A percentile compares a stretch with the other conserved stretches of the same genome.
Conservation (phyloP, 2,113 vertebrate genomes). For the Telmatochromis sp. region DNA sequence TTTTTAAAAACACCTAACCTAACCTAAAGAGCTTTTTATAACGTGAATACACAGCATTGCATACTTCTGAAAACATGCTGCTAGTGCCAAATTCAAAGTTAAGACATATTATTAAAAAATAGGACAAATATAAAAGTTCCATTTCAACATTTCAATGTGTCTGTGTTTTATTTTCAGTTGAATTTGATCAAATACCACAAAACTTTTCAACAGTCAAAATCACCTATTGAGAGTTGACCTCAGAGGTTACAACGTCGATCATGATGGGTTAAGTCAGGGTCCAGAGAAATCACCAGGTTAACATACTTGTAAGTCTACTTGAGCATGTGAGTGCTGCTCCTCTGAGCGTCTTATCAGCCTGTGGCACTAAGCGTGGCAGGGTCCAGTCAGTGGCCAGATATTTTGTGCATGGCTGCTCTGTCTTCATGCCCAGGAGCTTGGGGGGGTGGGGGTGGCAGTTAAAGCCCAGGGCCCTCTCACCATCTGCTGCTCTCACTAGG, state of each 20-base stretch:
- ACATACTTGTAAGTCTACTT: constrained; percentile 23
- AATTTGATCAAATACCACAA: background rate
- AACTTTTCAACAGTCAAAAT: background rate
- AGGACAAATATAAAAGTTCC: background rate
- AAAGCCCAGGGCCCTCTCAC: constrained; percentile 12
- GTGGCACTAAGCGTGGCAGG: background rate
- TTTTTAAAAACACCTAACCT: accelerated
- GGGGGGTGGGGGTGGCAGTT: background rate
- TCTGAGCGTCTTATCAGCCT: constrained; percentile 25
- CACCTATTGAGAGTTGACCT: background rate
- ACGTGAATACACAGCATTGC: background rate
- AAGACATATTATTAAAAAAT: background rate
- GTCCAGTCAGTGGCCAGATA: constrained; percentile 37
- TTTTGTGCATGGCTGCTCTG: constrained; percentile 51
- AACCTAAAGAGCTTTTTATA: background rate
- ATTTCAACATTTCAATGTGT: background rate
- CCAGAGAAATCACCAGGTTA: background rate
- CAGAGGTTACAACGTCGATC: background rate
- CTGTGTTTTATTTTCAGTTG: background rate
- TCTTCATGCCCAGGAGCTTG: constrained; percentile 10
- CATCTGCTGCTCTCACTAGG: constrained; percentile 57
- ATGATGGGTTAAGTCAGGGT: background rate
- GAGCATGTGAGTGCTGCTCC: constrained; percentile 24
- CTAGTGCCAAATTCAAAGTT: background rate
- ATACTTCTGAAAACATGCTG: background rate